Evolutionary conservation across 2,113 vertebrate genomes (phyloP), one percentile per base, ranked within the genome.

Genomic region (Mormyrus iriodes): DNA sequence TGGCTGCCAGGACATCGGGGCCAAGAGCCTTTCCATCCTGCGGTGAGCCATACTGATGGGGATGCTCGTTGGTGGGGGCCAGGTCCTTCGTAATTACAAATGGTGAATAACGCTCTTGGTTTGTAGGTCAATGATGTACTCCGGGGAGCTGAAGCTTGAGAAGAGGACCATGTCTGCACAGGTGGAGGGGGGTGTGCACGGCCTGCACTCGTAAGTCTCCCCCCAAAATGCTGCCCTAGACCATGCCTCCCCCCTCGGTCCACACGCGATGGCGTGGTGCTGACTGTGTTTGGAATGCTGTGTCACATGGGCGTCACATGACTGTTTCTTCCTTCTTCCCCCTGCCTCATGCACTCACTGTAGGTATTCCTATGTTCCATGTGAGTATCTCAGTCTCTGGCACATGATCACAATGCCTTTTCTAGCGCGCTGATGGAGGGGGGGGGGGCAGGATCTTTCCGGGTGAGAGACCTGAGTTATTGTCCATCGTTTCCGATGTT

Each of bases 351-450:
- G 96, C 96, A 93, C 90, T 95, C 95, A 95, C 94, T 92, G 51
- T 98, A 98, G 97, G 95, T 97, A 98, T 97, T 97, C 97, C 93
- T 97, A 97, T 97, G 95, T 98, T 93, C 97, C 97, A 97, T 97
- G 97, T 98, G 97, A 98, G 97, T 98, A 98, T 95, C 91, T 19
- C 90, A 53, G 51, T 27, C n/a, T 49, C 27, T 86, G 48, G 55
- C 48, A 55, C 49, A 55, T 35, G 51, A 86, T 86, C 13, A 86
- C 90, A 85, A 48, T 86, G 58, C n/a, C 10, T 48, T 73, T 86
- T 85, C 90, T 88, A 91, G 90, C 91, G 90, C 19, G 35, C 13
- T 12, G 35, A 15, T 79, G 73, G 31, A 31, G 1, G 13, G 39
- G 35, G 35, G 69, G 35, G 31, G 7, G 15, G 4, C 4, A 15